Evolutionary conservation across 2,797 vertebrate genomes (phyloP).

Genomic region (Bradypodion ventrale): DNA sequence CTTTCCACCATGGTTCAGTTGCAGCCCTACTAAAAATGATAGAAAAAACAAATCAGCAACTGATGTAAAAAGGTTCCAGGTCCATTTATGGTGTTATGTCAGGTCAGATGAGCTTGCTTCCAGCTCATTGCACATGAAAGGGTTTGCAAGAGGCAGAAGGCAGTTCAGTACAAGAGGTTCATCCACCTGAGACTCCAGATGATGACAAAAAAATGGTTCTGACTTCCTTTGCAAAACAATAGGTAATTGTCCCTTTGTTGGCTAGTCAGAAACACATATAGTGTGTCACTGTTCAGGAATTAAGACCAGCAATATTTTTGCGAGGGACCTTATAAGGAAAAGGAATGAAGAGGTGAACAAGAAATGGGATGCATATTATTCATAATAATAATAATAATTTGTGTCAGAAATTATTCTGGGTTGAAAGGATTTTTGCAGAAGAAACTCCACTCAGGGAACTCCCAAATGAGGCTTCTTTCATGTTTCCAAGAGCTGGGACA

Average conservation of each 20-base stretch:
- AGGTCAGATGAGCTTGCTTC: conserved; percentile 57
- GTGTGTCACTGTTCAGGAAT: not conserved
- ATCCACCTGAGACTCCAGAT: conserved; percentile 52
- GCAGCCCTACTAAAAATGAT: conserved; percentile 50
- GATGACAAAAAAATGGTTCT: conserved; percentile 23
- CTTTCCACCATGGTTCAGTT: conserved; percentile 35
- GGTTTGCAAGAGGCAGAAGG: conserved; percentile 45
- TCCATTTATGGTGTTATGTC: conserved; percentile 49
- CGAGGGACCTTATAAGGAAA: not conserved
- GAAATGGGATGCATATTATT: not conserved
- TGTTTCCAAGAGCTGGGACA: too few species aligned
- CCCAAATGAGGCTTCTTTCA: too few species aligned
- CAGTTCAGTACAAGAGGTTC: conserved; percentile 45
- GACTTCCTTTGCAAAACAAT: conserved; percentile 40
- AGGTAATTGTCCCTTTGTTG: conserved; percentile 36
- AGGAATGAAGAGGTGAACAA: not conserved
- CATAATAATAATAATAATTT: too few species aligned
- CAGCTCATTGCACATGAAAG: conserved; percentile 58
- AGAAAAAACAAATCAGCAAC: conserved; percentile 55
- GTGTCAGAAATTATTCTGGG: too few species aligned
- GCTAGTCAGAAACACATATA: conserved; percentile 43
- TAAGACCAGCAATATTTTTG: conserved; percentile 25
- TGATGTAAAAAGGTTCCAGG: conserved; percentile 58
- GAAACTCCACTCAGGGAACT: too few species aligned
- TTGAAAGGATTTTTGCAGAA: too few species aligned